phyloP scores from a whole-genome alignment of 2,888 invertebrate genomes.

The Trichopria drosophilae region DNA sequence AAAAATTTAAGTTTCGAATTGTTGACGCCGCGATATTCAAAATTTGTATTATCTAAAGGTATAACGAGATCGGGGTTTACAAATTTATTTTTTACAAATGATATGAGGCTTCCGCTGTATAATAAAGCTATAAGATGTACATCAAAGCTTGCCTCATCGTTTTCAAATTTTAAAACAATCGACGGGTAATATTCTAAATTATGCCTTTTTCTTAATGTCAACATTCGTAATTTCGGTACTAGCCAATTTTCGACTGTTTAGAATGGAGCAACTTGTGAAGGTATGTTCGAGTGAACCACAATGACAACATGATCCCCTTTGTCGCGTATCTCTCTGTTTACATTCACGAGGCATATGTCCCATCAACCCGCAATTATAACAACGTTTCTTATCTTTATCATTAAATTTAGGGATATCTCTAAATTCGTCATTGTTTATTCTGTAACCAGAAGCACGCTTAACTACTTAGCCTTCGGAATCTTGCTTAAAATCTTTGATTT shows the following conservation, averaged over 20 bases:
- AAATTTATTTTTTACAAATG: conserved; percentile 6
- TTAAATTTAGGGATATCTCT: too few species aligned
- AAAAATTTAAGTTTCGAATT: conserved; percentile 8
- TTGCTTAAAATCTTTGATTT: conserved; percentile 6
- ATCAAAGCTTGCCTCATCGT: neutral
- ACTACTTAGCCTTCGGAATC: too few species aligned
- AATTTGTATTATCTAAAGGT: neutral
- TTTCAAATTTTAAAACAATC: neutral
- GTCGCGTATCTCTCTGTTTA: neutral
- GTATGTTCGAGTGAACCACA: conserved; percentile 1
- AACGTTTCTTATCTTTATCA: neutral
- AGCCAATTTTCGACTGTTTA: neutral
- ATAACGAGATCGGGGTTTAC: neutral
- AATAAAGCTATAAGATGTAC: neutral
- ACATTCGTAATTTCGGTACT: neutral
- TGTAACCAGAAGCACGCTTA: too few species aligned
- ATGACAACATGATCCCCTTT: conserved; percentile 4
- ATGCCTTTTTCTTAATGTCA: neutral
- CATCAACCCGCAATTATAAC: conserved; percentile 7
- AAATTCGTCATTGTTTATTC: too few species aligned
- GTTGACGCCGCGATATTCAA: conserved; percentile 4
- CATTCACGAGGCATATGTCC: conserved; percentile 10
- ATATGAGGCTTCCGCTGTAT: conserved; percentile 9
- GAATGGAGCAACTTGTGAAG: neutral
- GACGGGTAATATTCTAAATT: neutral